A percentile compares a stretch with the other conserved stretches of the same genome.
Conservation (phyloP, 2,888 invertebrate species). For the Epistrophe grossulariae region DNA sequence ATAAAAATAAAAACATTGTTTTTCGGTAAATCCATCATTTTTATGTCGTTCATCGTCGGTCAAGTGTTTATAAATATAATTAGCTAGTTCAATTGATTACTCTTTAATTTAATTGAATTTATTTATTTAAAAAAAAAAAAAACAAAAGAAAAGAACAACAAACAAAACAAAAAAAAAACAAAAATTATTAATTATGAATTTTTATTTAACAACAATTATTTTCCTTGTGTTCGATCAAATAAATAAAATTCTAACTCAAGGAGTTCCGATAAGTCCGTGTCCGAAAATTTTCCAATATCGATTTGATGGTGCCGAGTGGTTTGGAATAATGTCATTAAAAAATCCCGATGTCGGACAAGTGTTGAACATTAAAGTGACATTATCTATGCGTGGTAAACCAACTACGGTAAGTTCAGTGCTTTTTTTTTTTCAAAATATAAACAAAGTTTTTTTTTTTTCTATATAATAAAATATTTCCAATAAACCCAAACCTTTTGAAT, state of each 20-base stretch:
- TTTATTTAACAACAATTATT: conserved; percentile 74
- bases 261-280: conserved; percentile 82
- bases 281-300: conserved; percentile 83
- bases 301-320: conserved; percentile 83
- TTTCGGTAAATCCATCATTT: background rate
- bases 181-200: conserved; percentile 74
- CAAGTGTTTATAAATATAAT: background rate
- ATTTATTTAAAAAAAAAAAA: background rate
- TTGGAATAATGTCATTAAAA: conserved; percentile 83
- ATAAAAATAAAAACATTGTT: conserved; percentile 1
- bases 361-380: conserved; percentile 80
- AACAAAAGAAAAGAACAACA: background rate
- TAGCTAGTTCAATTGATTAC: background rate
- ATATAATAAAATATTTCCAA: no score
- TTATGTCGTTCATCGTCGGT: background rate
- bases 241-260: conserved; percentile 79
- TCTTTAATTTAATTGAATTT: background rate
- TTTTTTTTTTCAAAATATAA: conserved; percentile 4
- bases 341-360: conserved; percentile 79
- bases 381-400: conserved; percentile 82
- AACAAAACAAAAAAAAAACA: no score
- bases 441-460: background rate
- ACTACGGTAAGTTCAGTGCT: conserved; percentile 79
- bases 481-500: no score
- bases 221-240: conserved; percentile 77